Evolutionary conservation across 2,888 invertebrate genomes (phyloP).

Genomic region (Perdita meconis): DNA sequence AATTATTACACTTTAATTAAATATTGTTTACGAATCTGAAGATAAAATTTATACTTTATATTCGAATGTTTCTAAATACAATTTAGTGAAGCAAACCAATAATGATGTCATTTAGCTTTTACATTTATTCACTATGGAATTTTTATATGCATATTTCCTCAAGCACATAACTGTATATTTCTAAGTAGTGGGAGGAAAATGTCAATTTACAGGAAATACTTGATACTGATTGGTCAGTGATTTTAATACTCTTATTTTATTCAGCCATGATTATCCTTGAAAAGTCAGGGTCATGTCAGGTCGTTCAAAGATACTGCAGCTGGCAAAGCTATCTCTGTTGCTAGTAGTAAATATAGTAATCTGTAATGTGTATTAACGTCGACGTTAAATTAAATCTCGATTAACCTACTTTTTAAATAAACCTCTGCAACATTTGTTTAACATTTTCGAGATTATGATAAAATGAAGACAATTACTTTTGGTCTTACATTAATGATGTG

Average conservation of each 20-base stretch:
- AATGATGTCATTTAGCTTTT: too few species aligned
- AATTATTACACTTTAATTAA: too few species aligned
- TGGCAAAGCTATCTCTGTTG: conserved; percentile 9
- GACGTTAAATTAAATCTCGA: background rate
- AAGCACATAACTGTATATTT: background rate
- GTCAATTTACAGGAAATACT: conserved; percentile 30
- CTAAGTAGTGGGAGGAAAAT: conserved; percentile 13
- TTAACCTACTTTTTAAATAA: conserved; percentile 13
- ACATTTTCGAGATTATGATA: conserved; percentile 14
- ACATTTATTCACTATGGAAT: too few species aligned
- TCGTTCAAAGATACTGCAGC: conserved; percentile 27
- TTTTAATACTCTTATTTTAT: conserved; percentile 63
- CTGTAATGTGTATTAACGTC: background rate
- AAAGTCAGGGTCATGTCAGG: conserved; percentile 39
- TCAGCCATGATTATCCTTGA: conserved; percentile 69
- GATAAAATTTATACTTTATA: too few species aligned
- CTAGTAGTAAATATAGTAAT: conserved; percentile 3
- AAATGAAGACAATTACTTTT: conserved; percentile 60
- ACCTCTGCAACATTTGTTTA: background rate
- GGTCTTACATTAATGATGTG: conserved; percentile 35
- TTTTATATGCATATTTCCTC: background rate
- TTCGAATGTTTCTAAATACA: background rate
- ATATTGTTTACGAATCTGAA: too few species aligned
- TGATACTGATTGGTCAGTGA: conserved; percentile 46
- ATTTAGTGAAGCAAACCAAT: too few species aligned